A percentile compares a stretch with the other conserved stretches of the same genome.
These are phyloP conservation scores for Lochmaea crataegi DNA, from an alignment of 2,888 invertebrate species.

Conservation along the genomic window DNA sequence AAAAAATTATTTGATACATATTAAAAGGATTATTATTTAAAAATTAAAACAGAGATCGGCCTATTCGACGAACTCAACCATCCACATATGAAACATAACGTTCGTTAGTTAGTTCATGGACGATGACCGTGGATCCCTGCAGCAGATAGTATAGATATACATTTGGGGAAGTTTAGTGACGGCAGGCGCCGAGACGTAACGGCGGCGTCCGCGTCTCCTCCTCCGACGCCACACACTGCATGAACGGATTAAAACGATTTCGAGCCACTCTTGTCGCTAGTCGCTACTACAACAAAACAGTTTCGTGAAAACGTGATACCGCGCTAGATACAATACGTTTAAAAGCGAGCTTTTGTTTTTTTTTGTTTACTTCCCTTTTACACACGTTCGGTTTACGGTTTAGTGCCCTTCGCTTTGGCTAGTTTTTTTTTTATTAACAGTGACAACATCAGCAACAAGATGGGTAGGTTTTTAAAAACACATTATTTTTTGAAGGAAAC, in stretches of 20 bases:
- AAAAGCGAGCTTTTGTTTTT: conserved; percentile 23
- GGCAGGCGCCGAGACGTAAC: conserved; percentile 64
- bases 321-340: conserved; percentile 26
- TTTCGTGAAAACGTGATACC: conserved; percentile 35
- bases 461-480: conserved; percentile 3
- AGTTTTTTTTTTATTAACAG: background rate
- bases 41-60: background rate
- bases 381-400: background rate
- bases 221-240: conserved; percentile 25
- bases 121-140: conserved; percentile 50
- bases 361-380: conserved; percentile 21
- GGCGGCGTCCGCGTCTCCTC: conserved; percentile 57
- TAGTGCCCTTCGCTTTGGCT: background rate
- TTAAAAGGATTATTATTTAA: no score
- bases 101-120: conserved; percentile 21
- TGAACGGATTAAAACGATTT: conserved; percentile 36
- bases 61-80: background rate
- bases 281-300: conserved; percentile 18
- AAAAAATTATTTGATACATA: no score
- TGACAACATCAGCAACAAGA: background rate
- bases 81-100: background rate
- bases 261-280: conserved; percentile 24
- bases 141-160: conserved; percentile 9
- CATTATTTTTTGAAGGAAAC: background rate
- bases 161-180: conserved; percentile 58